Conservation (phyloP, 2,797 vertebrate species). For the Carduelis carduelis region DNA sequence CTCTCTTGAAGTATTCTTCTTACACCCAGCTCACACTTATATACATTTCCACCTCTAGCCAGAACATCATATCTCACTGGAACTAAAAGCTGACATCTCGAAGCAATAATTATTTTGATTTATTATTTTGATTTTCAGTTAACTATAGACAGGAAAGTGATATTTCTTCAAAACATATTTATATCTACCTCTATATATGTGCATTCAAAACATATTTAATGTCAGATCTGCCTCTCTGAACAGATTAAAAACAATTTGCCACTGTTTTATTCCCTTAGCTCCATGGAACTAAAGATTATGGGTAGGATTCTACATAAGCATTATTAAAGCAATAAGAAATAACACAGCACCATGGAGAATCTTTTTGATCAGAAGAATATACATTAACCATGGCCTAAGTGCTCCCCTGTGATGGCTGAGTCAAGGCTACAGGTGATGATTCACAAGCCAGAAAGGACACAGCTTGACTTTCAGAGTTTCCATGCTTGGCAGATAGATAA, state of each 20-base stretch:
- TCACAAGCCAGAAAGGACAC: background rate
- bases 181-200: too few species aligned
- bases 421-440: slow-evolving; percentile 15
- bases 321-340: background rate
- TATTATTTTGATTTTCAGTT: slow-evolving; percentile 6
- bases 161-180: background rate
- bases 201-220: background rate
- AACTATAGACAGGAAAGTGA: background rate
- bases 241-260: background rate
- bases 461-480: background rate
- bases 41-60: background rate
- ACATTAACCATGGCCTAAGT: background rate
- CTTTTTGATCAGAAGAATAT: background rate
- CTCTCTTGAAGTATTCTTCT: background rate
- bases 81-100: background rate
- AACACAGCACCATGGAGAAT: background rate
- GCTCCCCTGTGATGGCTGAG: background rate
- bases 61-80: background rate
- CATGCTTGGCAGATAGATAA: background rate
- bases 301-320: background rate
- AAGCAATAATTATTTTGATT: background rate
- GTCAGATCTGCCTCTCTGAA: background rate
- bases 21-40: background rate
- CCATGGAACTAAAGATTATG: background rate
- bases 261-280: background rate